phyloP scores from a whole-genome alignment of 2,888 invertebrate species.

The Drosophila nr. medialis region DNA sequence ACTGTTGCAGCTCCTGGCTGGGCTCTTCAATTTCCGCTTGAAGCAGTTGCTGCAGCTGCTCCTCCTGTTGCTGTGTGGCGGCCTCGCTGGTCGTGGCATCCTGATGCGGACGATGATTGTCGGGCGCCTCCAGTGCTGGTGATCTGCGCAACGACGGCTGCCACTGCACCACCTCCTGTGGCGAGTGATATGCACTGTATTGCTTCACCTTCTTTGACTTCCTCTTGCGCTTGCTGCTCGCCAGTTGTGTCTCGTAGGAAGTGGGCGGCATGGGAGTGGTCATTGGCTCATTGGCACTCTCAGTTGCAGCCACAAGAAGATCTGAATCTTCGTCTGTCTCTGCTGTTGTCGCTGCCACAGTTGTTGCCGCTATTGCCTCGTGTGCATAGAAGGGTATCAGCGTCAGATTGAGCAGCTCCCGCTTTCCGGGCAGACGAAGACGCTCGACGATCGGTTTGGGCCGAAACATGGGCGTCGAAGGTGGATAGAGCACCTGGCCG shows the following conservation, averaged over 20 bases:
- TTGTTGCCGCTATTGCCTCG: slow-evolving; percentile 72
- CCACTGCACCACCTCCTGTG: slow-evolving; percentile 74
- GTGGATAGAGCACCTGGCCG: slow-evolving; percentile 82
- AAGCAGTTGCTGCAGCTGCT: slow-evolving; percentile 14
- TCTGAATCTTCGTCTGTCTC: background rate
- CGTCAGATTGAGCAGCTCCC: slow-evolving; percentile 70
- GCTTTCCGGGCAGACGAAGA: slow-evolving; percentile 58
- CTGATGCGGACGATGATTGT: slow-evolving; percentile 65
- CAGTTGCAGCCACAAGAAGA: background rate
- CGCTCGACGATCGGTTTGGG: slow-evolving; percentile 77
- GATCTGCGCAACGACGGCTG: slow-evolving; percentile 45
- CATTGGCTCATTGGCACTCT: background rate
- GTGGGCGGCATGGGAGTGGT: slow-evolving; percentile 35
- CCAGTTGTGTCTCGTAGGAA: slow-evolving; percentile 57
- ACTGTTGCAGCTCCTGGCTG: slow-evolving; percentile 17
- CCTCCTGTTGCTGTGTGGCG: background rate
- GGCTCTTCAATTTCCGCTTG: slow-evolving; percentile 1
- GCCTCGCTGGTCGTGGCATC: slow-evolving; percentile 1
- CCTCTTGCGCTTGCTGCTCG: slow-evolving; percentile 28
- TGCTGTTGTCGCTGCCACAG: background rate
- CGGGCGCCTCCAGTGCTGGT: slow-evolving; percentile 31
- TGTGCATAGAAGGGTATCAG: slow-evolving; percentile 83
- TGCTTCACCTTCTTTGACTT: slow-evolving; percentile 65
- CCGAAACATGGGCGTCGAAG: slow-evolving; percentile 77
- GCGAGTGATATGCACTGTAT: slow-evolving; percentile 72